Evolutionary conservation across 37 sponge, comb jelly and placozoan species (phyloP), one percentile per base, ranked within the genome.

Genomic region (Spongilla lacustris): DNA sequence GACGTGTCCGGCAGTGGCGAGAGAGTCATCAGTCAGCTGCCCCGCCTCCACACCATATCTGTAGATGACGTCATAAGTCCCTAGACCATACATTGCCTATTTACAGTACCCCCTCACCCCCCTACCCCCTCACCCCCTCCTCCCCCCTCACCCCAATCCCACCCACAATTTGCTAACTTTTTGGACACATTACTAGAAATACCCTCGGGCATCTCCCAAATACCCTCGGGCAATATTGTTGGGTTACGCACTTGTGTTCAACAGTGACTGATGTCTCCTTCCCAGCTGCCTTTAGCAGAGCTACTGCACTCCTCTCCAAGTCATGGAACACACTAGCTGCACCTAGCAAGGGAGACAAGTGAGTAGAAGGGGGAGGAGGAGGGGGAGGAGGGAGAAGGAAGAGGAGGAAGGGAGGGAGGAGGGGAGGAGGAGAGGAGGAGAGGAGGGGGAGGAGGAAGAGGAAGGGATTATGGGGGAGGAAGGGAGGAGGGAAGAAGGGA

Each of bases 41-140:
- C 85, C 93, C 35, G 84, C 93, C 24, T 83, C 80, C 3, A 67
- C 83, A 5, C 93, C 93, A 83, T 88, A 93, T 72, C 89, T 89
- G 81, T 26, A 17, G 1, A 25, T 17, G 27, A 13, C 29, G 4
- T 29, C 36, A 75, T 36, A 24, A 6, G 8, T 30, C 6, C 9
- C 6, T 6, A 70, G 6, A 27, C 72, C 72, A 4, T 30, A 30
- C 6, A 3, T 9, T 10, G 4, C 29, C 9, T 30, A 3, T 70
- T 10, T 23, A 23, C 10, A 35, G 32, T 4, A 24, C 31, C 24
- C 34, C 24, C 31, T 75, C 36, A 19, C 79, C 41, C 28, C 79
- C 49, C 41, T 5, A 37, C 27, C 24, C 36, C 41, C 38, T 46
- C n/a, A 4, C 25, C 49, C 70, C 46, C 46, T 46, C 46, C 8